These are phyloP conservation scores for Helleia helle DNA, from an alignment of 2,888 invertebrate genomes.

Conservation along the genomic window DNA sequence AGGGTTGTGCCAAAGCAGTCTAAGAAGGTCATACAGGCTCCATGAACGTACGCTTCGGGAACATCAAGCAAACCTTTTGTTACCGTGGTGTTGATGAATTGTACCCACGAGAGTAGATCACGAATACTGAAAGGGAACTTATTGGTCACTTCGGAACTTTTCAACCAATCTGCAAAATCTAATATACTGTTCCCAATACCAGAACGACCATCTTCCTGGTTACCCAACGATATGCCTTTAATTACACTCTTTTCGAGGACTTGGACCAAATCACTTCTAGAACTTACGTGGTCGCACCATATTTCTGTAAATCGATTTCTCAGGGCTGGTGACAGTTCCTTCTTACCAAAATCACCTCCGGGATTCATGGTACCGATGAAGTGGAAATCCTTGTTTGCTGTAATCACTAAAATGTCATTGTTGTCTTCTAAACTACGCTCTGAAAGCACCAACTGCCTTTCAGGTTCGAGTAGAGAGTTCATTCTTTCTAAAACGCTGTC, in stretches of 20 bases:
- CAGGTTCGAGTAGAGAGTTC: conserved; percentile 96
- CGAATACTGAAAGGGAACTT: conserved; percentile 91
- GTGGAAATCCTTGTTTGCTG: conserved; percentile 85
- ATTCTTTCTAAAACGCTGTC: conserved; percentile 98
- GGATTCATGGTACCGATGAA: conserved; percentile 99
- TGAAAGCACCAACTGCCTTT: conserved; percentile 90
- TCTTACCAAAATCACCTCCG: conserved; percentile 99
- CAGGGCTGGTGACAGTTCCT: conserved; percentile 97
- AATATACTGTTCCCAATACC: conserved; percentile 82
- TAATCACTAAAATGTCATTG: conserved; percentile 73
- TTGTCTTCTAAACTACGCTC: conserved; percentile 86
- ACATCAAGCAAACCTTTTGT: conserved; percentile 54
- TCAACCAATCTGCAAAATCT: conserved; percentile 87
- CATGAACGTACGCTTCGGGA: conserved; percentile 86
- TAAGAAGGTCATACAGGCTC: conserved; percentile 91
- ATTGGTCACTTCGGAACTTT: conserved; percentile 79
- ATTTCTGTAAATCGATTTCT: conserved; percentile 99
- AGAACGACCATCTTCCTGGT: conserved; percentile 66
- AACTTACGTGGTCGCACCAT: conserved; percentile 91
- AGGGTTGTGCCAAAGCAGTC: conserved; percentile 93
- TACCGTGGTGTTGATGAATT: conserved; percentile 84
- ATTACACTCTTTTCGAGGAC: conserved; percentile 88
- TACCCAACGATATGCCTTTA: conserved; percentile 64
- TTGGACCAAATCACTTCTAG: conserved; percentile 80
- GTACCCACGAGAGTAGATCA: conserved; percentile 93